These are phyloP conservation scores for Mobula hypostoma DNA, from an alignment of 2,113 vertebrate genomes.

Conservation along the genomic window DNA sequence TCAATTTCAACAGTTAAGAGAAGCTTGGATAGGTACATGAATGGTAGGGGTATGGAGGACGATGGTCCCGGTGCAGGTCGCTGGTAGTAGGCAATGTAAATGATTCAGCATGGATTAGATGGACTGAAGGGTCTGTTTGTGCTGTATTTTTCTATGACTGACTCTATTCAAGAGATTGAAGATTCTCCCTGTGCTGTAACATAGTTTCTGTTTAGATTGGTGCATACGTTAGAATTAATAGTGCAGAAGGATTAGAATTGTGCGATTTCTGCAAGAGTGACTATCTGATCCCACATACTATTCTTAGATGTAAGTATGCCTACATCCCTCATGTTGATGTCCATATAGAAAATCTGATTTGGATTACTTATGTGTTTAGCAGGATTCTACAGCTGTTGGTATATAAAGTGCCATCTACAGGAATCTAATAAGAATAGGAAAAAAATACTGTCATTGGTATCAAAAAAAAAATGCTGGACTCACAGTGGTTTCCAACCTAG, in stretches of 20 bases:
- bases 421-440: background rate
- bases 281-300: background rate
- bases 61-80: no score
- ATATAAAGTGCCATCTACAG: background rate
- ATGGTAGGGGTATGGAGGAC: no score
- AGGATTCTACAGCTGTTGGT: background rate
- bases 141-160: no score
- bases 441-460: background rate
- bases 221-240: background rate
- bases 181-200: background rate
- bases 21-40: no score
- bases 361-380: background rate
- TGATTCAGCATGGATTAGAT: no score
- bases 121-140: no score
- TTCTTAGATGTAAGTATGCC: background rate
- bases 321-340: background rate
- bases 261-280: no score
- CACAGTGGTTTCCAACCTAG: no score
- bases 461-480: no score
- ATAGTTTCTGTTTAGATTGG: background rate
- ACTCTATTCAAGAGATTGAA: background rate
- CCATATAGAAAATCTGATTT: background rate
- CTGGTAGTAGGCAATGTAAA: no score
- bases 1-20: no score
- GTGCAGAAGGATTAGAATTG: no score